Evolutionary conservation across 2,797 vertebrate species (phyloP).

Genomic region (Pseudomugil gertrudae): DNA sequence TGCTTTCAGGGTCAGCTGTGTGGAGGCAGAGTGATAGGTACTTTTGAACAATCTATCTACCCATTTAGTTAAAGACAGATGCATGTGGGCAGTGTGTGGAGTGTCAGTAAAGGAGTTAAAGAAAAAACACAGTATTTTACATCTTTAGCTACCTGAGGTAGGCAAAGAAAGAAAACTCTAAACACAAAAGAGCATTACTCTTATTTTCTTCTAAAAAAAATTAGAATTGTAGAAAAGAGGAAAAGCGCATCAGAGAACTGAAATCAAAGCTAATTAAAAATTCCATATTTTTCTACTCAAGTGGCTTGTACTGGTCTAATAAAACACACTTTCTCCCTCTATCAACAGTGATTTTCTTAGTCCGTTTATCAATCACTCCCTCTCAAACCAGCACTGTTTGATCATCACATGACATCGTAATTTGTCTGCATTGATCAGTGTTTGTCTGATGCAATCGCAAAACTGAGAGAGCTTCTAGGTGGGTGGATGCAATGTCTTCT

Average conservation of each 20-base stretch:
- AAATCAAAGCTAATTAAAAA: constrained; percentile 28
- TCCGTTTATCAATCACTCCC: constrained; percentile 34
- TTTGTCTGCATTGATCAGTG: constrained; percentile 45
- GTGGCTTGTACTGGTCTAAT: constrained; percentile 34
- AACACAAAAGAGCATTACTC: constrained; percentile 22
- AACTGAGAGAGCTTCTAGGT: constrained; percentile 17
- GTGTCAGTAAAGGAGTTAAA: constrained; percentile 23
- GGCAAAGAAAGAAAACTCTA: constrained; percentile 23
- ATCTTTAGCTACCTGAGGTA: constrained; percentile 30
- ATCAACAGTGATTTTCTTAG: constrained; percentile 38
- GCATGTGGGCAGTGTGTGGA: constrained; percentile 43
- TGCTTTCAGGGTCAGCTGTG: constrained; percentile 47
- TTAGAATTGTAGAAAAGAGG: constrained; percentile 17
- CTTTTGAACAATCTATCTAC: constrained; percentile 49
- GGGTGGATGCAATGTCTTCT: constrained; percentile 10
- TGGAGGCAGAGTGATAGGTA: constrained; percentile 43
- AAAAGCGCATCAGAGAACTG: constrained; percentile 25
- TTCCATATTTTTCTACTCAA: constrained; percentile 21
- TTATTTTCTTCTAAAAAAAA: constrained; percentile 14
- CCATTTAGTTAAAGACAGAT: constrained; percentile 21
- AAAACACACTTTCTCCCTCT: constrained; percentile 37
- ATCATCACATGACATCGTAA: constrained; percentile 28
- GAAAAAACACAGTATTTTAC: constrained; percentile 24
- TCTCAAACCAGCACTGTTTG: constrained; percentile 31
- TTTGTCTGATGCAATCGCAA: constrained; percentile 35